Base-by-base conservation (phyloP, 2,888 invertebrate species). In the Auanema sp. region DNA sequence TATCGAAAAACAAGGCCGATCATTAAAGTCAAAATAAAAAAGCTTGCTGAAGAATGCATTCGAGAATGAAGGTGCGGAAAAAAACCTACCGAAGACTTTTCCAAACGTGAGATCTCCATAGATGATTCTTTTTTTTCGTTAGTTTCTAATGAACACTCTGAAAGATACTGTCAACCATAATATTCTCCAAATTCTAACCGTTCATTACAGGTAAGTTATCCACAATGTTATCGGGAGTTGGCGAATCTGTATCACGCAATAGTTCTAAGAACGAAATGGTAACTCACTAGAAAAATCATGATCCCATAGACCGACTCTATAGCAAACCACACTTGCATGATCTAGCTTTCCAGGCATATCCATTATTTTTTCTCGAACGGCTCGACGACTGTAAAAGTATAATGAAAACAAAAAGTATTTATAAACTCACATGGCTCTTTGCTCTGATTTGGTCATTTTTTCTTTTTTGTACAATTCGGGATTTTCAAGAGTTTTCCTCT, bases 321-420 rank as follows among this genome's bases (percentile, higher is more conserved):
- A 91, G 1, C 92, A 92, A 55, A 83, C 83, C 1, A 80, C 89
- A 4, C 91, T 90, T 23, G 92, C 92, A 85, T 92, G 92, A 85
- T 93, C 92, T 72, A 93, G 85, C 84, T 93, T 93, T 1, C 92
- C 92, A 0, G 92, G 92, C 76, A 92, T 89, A 85, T 89, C 89
- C 21, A 89, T 88, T 77, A 91, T 89, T 83, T 90, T 90, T 69
- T 91, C 90, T 69, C 91, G 88, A 59, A 91, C 89, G 74, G 88
- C 87, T 77, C 89, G 89, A 65, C 91, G 86, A 53, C 90, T 87
- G n/a, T 87, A 66, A 56, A 24, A 42, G 16, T 0, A 6, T 42
- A 10, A 11, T 44, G 50, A 33, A 25, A 14, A 1, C 6, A 44
- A 21, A 43, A 21, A 52, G 16, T 23, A 52, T 52, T 8, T 8